phyloP scores from a whole-genome alignment of 2,888 invertebrate genomes.

The Parelbella ahira region DNA sequence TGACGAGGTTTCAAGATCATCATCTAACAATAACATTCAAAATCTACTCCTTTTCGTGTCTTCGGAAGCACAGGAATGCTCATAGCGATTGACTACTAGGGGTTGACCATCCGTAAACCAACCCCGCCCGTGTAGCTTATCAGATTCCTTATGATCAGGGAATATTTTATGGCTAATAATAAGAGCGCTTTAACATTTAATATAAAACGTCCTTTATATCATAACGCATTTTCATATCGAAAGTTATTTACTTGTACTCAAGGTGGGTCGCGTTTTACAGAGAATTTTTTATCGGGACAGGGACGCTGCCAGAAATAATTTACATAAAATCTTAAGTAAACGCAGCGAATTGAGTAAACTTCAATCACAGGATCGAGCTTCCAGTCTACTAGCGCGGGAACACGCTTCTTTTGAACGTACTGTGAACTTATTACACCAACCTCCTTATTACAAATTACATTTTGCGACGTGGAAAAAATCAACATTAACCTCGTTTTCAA shows the following conservation, averaged over 20 bases:
- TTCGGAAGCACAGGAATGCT: too few relatives aligned
- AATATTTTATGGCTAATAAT: too few relatives aligned
- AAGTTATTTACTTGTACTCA: conserved; percentile 20
- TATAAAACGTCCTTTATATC: not conserved
- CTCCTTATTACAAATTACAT: conserved; percentile 28
- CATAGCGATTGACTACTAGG: too few relatives aligned
- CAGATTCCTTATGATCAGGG: too few relatives aligned
- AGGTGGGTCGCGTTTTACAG: conserved; percentile 27
- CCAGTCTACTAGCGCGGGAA: conserved; percentile 36
- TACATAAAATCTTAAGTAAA: conserved; percentile 63
- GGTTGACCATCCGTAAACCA: too few relatives aligned
- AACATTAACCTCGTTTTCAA: conserved; percentile 33
- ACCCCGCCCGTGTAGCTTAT: too few relatives aligned
- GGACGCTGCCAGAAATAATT: conserved; percentile 50
- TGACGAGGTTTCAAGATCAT: too few relatives aligned
- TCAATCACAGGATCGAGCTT: conserved; percentile 51
- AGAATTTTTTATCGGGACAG: conserved; percentile 38
- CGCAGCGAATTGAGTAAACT: conserved; percentile 61
- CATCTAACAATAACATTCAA: too few relatives aligned
- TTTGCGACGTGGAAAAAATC: conserved; percentile 26
- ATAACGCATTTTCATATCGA: conserved; percentile 3
- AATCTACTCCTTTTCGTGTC: too few relatives aligned
- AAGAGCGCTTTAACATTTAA: too few relatives aligned
- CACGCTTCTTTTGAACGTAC: conserved; percentile 25
- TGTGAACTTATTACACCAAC: conserved; percentile 28